Base-by-base conservation (phyloP, 2,797 vertebrate genomes). In the Gymnothorax javanicus region DNA sequence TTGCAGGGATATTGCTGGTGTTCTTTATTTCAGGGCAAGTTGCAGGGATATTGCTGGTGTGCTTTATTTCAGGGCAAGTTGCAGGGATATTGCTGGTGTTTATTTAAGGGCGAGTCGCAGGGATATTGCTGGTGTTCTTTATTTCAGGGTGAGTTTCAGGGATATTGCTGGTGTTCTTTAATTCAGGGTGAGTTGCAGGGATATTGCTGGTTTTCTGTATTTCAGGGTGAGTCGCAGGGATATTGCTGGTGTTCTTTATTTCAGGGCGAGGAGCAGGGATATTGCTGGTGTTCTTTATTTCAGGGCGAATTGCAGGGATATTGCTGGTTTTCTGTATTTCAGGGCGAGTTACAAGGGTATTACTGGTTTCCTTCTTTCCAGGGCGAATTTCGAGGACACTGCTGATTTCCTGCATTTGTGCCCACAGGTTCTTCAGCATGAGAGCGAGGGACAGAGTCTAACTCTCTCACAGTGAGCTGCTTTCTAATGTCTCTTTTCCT, bases 401-500 rank as follows among this genome's bases (percentile, higher is more conserved):
- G n/a, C n/a, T n/a, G n/a, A n/a, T n/a, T n/a, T n/a, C n/a, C n/a
- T n/a, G n/a, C n/a, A n/a, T 23, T 12, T 13, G 56, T n/a, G n/a
- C 62, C 11, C 9, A 5, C 33, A 8, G 59, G 15, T 54, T 12
- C 75, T 52, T 52, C 75, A 52, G 43, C 43, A 50, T 7, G 27
- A 77, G 27, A 59, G 43, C 4, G 54, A 88, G 77, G 27, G 7
- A 60, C 67, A 43, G 17, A 43, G 25, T 82, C 56, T 12, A 50
- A 85, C 33, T 23, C 33, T 83, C 83, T 84, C 77, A 27, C 77
- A 69, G 60, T 77, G 52, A 67, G 79, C 69, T 20, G 5, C 77
- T 71, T 71, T 81, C 77, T 69, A 33, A 84, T 87, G 59, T 87
- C 60, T 82, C 77, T 85, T 15, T 54, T 77, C 83, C 87, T 81